Percentiles rank a stretch among this genome's conserved stretches.
These are phyloP conservation scores for Channa striata DNA, from an alignment of 2,797 vertebrate genomes.

Conservation along the genomic window DNA sequence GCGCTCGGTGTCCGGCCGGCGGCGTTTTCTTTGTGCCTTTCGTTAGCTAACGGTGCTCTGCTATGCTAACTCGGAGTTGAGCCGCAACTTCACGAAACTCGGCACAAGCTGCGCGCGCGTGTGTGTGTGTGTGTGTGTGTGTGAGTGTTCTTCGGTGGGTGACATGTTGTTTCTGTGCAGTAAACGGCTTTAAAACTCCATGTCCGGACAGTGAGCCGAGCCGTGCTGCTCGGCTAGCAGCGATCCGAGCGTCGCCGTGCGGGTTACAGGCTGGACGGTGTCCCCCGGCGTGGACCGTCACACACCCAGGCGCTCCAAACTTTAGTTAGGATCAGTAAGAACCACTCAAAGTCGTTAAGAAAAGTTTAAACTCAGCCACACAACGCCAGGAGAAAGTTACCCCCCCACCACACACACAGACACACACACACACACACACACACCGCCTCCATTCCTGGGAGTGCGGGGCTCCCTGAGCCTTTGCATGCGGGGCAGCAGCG, in stretches of 20 bases:
- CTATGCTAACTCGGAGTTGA: conserved; percentile 73
- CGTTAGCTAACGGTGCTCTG: conserved; percentile 47
- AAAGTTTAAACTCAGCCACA: not conserved
- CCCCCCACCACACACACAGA: too few species aligned
- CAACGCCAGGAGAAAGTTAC: conserved; percentile 31
- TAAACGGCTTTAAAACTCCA: too few species aligned
- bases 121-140: too few species aligned
- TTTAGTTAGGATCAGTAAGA: too few species aligned
- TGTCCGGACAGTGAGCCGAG: conserved; percentile 45
- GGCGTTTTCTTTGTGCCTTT: conserved; percentile 2
- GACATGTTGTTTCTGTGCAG: accelerated
- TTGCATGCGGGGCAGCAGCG: conserved; percentile 49
- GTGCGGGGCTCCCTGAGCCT: conserved; percentile 25
- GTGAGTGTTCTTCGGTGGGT: too few species aligned
- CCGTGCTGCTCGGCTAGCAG: conserved; percentile 65
- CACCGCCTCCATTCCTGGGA: conserved; percentile 48
- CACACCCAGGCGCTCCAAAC: too few species aligned
- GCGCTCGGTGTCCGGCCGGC: not conserved
- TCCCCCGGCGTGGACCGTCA: conserved; percentile 22
- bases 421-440: too few species aligned
- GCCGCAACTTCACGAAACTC: conserved; percentile 21
- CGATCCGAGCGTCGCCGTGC: conserved; percentile 1
- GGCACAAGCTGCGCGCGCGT: not conserved
- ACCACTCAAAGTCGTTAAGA: not conserved
- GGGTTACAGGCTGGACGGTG: conserved; percentile 55